Conservation (phyloP, 2,888 invertebrate genomes). For the Gerris lacustris region DNA sequence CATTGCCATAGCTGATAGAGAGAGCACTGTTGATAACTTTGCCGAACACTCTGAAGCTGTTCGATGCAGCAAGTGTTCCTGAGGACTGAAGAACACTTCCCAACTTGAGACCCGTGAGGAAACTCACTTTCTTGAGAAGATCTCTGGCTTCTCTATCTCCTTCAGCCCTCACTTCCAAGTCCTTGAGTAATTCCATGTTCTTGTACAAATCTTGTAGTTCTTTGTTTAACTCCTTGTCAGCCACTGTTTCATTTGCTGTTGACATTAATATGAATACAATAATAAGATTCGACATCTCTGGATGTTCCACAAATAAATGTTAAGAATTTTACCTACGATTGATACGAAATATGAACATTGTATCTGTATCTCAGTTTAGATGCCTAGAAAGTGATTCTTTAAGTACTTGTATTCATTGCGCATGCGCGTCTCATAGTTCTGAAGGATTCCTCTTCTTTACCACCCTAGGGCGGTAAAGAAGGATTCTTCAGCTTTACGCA, state of each 20-base stretch:
- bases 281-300: too few relatives aligned
- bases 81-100: constrained; percentile 14
- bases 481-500: too few relatives aligned
- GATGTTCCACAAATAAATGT: too few relatives aligned
- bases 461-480: too few relatives aligned
- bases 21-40: constrained; percentile 27
- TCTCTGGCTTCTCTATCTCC: constrained; percentile 30
- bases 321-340: too few relatives aligned
- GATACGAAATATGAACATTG: too few relatives aligned
- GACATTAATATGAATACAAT: too few relatives aligned
- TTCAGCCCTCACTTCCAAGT: constrained; percentile 31
- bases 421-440: too few relatives aligned
- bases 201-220: constrained; percentile 11
- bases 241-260: not conserved
- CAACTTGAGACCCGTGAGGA: constrained; percentile 22
- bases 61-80: constrained; percentile 25
- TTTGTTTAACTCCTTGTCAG: constrained; percentile 1
- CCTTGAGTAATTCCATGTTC: constrained; percentile 29
- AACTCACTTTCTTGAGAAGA: constrained; percentile 24
- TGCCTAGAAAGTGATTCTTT: too few relatives aligned
- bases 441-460: too few relatives aligned
- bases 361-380: too few relatives aligned
- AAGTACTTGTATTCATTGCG: too few relatives aligned
- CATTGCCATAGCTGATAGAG: constrained; percentile 25
- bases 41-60: constrained; percentile 26